phyloP scores from a whole-genome alignment of 2,113 vertebrate species.

The Naja naja region DNA sequence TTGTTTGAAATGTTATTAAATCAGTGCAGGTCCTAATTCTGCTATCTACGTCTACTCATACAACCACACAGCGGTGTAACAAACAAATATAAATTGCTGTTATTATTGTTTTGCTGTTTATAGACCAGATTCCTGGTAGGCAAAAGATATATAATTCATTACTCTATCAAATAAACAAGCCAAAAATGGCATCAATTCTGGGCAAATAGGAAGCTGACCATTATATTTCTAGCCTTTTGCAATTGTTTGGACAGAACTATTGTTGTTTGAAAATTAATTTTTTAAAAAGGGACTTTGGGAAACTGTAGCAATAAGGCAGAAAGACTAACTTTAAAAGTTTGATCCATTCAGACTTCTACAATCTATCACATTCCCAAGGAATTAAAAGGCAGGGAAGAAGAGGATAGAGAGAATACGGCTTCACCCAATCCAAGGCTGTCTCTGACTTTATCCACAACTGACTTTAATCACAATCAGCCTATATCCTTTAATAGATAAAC shows the following conservation, averaged over 20 bases:
- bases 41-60: not conserved
- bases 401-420: not conserved
- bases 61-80: not conserved
- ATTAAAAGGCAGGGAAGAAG: not conserved
- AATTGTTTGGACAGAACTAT: not conserved
- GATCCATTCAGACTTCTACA: not conserved
- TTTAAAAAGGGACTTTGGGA: not conserved
- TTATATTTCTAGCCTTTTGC: not conserved
- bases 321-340: not conserved
- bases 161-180: not conserved
- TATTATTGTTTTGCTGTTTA: not conserved
- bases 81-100: not conserved
- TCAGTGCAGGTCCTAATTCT: not conserved
- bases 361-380: not conserved
- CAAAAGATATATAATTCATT: not conserved
- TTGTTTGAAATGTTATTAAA: not conserved
- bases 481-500: too few relatives aligned
- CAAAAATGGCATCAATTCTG: not conserved
- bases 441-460: not conserved
- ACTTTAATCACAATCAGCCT: not conserved
- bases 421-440: not conserved
- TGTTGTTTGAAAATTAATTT: not conserved
- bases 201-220: not conserved
- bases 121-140: not conserved
- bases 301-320: not conserved